Percentiles rank a stretch among this genome's conserved stretches.
phyloP scores from a whole-genome alignment of 2,797 vertebrate genomes.

The Danio jaintianensis region DNA sequence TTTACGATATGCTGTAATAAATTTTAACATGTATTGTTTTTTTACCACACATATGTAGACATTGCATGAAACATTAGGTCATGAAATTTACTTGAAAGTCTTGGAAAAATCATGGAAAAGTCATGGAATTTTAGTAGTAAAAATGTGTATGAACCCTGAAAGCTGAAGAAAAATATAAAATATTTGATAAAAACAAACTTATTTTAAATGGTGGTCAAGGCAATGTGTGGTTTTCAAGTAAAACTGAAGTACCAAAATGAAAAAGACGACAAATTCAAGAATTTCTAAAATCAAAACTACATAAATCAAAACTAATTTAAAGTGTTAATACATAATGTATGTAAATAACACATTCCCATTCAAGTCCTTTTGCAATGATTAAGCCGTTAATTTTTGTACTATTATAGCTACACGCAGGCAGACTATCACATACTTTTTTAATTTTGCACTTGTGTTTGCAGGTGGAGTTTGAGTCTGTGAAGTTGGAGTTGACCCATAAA shows the following conservation, averaged over 20 bases:
- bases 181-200: background rate
- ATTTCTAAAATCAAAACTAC: background rate
- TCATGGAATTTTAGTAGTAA: no score
- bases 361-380: background rate
- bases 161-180: background rate
- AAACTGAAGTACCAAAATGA: background rate
- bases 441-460: slow-evolving; percentile 57
- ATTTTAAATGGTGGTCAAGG: background rate
- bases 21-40: no score
- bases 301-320: background rate
- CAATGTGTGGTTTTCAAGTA: background rate
- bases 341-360: background rate
- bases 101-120: no score
- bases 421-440: background rate
- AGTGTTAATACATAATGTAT: background rate
- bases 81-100: no score
- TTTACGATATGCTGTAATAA: no score
- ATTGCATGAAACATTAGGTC: no score
- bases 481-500: slow-evolving; percentile 83
- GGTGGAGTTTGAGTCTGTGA: slow-evolving; percentile 88
- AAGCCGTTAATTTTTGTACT: background rate
- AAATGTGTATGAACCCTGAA: no score
- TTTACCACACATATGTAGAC: no score
- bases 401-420: background rate
- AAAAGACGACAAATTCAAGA: background rate